phyloP scores from a whole-genome alignment of 2,113 vertebrate genomes.

The Thermophis baileyi region DNA sequence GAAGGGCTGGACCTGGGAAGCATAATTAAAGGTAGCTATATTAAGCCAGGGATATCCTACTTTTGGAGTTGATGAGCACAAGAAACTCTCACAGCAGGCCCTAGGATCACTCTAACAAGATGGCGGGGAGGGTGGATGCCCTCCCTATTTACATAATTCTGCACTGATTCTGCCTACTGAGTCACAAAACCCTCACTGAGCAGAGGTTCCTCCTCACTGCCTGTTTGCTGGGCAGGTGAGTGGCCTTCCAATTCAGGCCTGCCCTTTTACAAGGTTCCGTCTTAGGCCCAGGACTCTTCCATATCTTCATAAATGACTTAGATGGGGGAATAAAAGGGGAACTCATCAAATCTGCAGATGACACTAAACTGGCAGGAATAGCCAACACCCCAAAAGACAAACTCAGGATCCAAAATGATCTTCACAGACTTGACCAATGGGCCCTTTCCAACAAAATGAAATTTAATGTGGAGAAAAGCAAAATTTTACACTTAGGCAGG shows the following conservation, averaged over 20 bases:
- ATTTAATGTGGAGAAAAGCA: too few relatives aligned
- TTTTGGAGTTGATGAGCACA: not conserved
- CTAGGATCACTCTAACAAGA: not conserved
- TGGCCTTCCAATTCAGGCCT: not conserved
- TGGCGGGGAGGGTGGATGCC: not conserved
- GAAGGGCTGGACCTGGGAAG: not conserved
- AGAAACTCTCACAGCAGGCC: not conserved
- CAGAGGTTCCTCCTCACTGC: not conserved
- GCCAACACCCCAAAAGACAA: too few relatives aligned
- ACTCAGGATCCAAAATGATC: too few relatives aligned
- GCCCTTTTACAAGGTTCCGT: too few relatives aligned
- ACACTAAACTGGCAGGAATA: too few relatives aligned
- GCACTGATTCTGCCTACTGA: not conserved
- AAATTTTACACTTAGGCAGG: too few relatives aligned
- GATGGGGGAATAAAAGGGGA: too few relatives aligned
- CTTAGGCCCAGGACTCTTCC: too few relatives aligned
- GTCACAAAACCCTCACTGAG: not conserved
- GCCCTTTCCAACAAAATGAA: too few relatives aligned
- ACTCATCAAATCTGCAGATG: too few relatives aligned
- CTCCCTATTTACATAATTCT: not conserved
- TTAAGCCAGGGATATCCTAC: not conserved
- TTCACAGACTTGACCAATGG: too few relatives aligned
- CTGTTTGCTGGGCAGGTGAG: not conserved
- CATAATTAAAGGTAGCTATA: not conserved
- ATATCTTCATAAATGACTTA: too few relatives aligned